These are phyloP conservation scores for Tetragonisca angustula DNA, from an alignment of 2,888 invertebrate genomes.

Conservation along the genomic window DNA sequence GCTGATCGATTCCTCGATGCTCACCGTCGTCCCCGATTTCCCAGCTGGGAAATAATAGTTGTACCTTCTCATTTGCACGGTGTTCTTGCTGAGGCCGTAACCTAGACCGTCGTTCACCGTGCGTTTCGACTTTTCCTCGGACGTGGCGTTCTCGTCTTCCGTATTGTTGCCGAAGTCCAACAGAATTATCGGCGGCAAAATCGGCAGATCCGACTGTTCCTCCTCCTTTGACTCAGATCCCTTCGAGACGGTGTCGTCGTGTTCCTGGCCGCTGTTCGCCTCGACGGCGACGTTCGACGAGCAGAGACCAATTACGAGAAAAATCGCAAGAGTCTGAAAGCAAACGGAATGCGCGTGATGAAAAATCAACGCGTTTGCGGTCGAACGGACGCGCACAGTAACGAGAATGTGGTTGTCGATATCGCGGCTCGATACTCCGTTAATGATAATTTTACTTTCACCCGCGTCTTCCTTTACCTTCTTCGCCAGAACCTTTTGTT, in stretches of 20 bases:
- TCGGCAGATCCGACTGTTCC: slow-evolving; percentile 68
- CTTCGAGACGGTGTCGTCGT: background rate
- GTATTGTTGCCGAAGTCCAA: slow-evolving; percentile 79
- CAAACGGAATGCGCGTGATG: slow-evolving; percentile 48
- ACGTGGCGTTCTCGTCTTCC: slow-evolving; percentile 61
- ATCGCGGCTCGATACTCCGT: slow-evolving; percentile 48
- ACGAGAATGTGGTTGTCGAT: slow-evolving; percentile 62
- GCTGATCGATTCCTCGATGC: slow-evolving; percentile 82
- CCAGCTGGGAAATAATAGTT: slow-evolving; percentile 81
- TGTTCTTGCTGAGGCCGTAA: slow-evolving; percentile 87
- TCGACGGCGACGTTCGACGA: slow-evolving; percentile 42
- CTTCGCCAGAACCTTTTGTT: background rate
- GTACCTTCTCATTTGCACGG: slow-evolving; percentile 76
- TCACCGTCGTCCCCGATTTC: slow-evolving; percentile 80
- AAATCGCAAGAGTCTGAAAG: slow-evolving; percentile 75
- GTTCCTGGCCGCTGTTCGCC: slow-evolving; percentile 15
- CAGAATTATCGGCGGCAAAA: slow-evolving; percentile 80
- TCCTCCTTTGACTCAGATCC: background rate
- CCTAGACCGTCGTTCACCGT: slow-evolving; percentile 91
- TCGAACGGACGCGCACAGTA: slow-evolving; percentile 40
- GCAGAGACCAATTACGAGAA: slow-evolving; percentile 68
- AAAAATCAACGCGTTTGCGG: slow-evolving; percentile 28
- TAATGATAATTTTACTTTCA: slow-evolving; percentile 77
- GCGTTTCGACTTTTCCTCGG: slow-evolving; percentile 86
- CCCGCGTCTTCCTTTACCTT: slow-evolving; percentile 62